These are phyloP conservation scores for Patella pellucida DNA, from an alignment of 2,888 invertebrate genomes.

Conservation along the genomic window DNA sequence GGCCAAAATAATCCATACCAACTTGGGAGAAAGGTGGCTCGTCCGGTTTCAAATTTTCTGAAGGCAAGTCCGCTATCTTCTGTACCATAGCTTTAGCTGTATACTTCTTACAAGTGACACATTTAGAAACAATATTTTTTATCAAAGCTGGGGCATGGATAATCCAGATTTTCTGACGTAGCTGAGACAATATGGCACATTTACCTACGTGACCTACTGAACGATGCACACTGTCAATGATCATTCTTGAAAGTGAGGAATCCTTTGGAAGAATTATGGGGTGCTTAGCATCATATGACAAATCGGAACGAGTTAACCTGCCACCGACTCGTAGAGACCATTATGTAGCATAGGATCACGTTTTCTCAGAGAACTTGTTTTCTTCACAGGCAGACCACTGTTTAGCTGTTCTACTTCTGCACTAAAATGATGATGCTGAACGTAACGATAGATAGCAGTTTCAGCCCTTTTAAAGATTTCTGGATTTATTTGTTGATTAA, in stretches of 20 bases:
- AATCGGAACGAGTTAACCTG: background rate
- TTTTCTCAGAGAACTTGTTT: background rate
- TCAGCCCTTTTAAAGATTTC: background rate
- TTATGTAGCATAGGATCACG: slow-evolving; percentile 3
- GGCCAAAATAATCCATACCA: slow-evolving; percentile 30
- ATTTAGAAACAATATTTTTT: slow-evolving; percentile 9
- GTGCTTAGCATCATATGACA: background rate
- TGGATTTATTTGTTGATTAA: background rate
- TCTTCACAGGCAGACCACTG: background rate
- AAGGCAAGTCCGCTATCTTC: background rate
- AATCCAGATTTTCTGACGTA: slow-evolving; percentile 22
- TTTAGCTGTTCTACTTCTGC: background rate
- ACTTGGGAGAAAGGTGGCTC: slow-evolving; percentile 25
- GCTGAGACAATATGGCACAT: slow-evolving; percentile 2
- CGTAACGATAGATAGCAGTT: background rate
- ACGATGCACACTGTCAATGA: background rate
- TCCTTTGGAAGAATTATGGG: background rate
- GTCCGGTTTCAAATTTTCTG: background rate
- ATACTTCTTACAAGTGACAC: slow-evolving; percentile 9
- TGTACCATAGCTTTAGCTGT: background rate
- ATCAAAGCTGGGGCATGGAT: background rate
- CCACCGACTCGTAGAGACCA: slow-evolving; percentile 2
- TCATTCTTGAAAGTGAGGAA: background rate
- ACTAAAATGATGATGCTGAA: background rate
- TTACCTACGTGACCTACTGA: slow-evolving; percentile 15